Evolutionary conservation across 2,797 vertebrate genomes (phyloP).

Genomic region (Gambusia yucatana): DNA sequence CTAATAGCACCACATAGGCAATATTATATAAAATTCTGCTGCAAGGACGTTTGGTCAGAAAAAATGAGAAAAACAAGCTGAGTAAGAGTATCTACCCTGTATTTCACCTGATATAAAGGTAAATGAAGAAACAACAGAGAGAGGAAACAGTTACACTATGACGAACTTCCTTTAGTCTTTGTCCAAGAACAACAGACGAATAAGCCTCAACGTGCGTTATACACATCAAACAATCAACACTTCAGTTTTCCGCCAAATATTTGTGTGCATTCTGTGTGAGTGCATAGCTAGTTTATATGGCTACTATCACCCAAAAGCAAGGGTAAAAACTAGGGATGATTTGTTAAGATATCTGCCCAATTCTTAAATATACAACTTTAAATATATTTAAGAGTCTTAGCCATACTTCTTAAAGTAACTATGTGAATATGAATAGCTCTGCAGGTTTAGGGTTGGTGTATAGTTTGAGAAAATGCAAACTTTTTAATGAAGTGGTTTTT

Average conservation of each 20-base stretch:
- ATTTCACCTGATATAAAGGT: neutral
- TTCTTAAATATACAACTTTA: neutral
- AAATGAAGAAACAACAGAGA: neutral
- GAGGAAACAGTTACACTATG: conserved; percentile 45
- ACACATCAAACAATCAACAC: conserved; percentile 39
- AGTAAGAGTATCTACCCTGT: neutral
- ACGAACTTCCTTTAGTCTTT: conserved; percentile 28
- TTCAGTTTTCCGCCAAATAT: conserved; percentile 22
- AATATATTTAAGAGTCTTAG: neutral
- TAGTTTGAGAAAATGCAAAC: neutral
- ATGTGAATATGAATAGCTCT: neutral
- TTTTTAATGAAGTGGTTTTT: neutral
- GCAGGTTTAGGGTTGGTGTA: neutral
- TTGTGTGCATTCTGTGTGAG: conserved; percentile 13
- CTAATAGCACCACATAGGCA: neutral
- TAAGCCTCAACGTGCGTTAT: conserved; percentile 24
- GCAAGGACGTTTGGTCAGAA: neutral
- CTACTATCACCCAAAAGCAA: neutral
- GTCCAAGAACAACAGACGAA: conserved; percentile 54
- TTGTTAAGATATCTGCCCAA: neutral
- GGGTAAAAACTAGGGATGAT: neutral
- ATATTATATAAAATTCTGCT: neutral
- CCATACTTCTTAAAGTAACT: neutral
- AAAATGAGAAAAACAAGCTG: conserved; percentile 23
- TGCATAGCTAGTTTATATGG: neutral